Conservation (phyloP, 2,113 vertebrate genomes). For the Ptilorrhoa leucosticta region DNA sequence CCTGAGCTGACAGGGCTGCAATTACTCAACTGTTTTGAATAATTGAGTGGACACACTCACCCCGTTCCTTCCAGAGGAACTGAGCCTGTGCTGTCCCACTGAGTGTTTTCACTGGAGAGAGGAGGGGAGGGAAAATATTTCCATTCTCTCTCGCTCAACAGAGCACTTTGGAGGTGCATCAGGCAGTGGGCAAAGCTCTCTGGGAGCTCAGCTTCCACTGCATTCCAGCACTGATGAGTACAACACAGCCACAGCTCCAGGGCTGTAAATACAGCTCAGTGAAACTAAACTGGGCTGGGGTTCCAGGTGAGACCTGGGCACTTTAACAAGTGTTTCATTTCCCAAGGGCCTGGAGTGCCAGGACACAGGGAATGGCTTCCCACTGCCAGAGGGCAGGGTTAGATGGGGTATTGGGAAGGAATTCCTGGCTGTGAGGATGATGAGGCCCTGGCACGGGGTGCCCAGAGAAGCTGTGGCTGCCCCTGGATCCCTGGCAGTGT, state of each 20-base stretch:
- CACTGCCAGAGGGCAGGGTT: neutral
- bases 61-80: neutral
- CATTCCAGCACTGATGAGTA: neutral
- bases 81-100: neutral
- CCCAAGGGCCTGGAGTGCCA: neutral
- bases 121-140: neutral
- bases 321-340: neutral
- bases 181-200: neutral
- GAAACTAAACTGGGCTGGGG: neutral
- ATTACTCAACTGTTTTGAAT: slow-evolving; percentile 57
- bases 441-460: neutral
- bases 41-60: slow-evolving; percentile 42
- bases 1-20: slow-evolving; percentile 47
- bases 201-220: neutral
- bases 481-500: neutral
- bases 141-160: neutral
- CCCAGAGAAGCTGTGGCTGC: neutral
- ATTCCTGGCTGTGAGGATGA: accelerated
- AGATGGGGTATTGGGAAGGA: accelerated
- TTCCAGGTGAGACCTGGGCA: neutral
- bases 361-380: neutral
- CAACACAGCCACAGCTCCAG: neutral
- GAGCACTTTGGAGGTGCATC: slow-evolving; percentile 11
- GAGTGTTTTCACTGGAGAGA: slow-evolving; percentile 9
- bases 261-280: neutral